Percentiles rank a stretch among this genome's conserved stretches.
phyloP scores from a whole-genome alignment of 2,797 vertebrate species.

The Cyclopterus lumpus region DNA sequence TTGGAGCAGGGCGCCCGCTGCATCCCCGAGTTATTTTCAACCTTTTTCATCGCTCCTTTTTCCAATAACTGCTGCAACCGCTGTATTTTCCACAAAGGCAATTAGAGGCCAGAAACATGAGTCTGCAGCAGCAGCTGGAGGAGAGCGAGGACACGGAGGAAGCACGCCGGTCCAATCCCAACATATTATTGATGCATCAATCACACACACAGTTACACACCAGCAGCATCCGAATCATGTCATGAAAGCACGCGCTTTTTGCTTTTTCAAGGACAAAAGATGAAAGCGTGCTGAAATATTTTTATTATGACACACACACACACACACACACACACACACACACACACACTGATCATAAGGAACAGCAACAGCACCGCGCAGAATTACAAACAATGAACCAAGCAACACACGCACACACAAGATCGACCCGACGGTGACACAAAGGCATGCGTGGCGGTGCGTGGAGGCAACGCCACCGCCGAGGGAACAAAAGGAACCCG shows the following conservation, averaged over 20 bases:
- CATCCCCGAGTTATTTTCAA: constrained; percentile 44
- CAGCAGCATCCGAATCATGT: constrained; percentile 48
- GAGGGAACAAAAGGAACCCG: constrained; percentile 77
- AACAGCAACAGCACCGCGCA: too few relatives aligned
- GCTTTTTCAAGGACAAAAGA: too few relatives aligned
- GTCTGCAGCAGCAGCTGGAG: constrained; percentile 65
- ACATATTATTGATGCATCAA: constrained; percentile 86
- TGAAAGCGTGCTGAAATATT: too few relatives aligned
- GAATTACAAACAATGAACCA: too few relatives aligned
- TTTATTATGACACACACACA: background rate
- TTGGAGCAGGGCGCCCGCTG: constrained; percentile 7
- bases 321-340: constrained; percentile 11
- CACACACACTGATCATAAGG: too few relatives aligned
- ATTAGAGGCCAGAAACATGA: constrained; percentile 80
- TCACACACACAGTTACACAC: constrained; percentile 54
- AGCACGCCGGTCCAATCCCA: constrained; percentile 72
- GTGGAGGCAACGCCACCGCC: too few relatives aligned
- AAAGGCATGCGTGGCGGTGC: too few relatives aligned
- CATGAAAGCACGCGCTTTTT: constrained; percentile 8
- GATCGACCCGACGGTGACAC: too few relatives aligned
- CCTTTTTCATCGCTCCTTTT: constrained; percentile 41
- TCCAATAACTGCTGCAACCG: constrained; percentile 64
- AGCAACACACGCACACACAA: too few relatives aligned
- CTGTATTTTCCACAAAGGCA: constrained; percentile 81
- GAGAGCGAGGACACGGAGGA: constrained; percentile 37